Evolutionary conservation across 2,113 vertebrate genomes (phyloP).

Genomic region (Kryptolebias marmoratus): DNA sequence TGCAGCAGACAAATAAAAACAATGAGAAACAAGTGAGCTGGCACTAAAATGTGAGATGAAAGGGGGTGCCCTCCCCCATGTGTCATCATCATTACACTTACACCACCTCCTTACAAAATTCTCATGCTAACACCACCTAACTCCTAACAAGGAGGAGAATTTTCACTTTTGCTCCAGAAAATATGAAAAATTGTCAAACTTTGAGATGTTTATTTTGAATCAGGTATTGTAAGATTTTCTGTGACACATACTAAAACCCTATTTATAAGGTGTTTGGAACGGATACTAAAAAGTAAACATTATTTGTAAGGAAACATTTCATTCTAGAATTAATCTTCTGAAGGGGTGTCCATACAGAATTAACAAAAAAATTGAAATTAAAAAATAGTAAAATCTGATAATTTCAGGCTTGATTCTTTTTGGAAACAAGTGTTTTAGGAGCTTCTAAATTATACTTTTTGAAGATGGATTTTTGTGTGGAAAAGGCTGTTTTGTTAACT

Average conservation of each 20-base stretch:
- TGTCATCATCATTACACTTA: conserved; percentile 58
- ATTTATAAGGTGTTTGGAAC: too few relatives aligned
- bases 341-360: too few relatives aligned
- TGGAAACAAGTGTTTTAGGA: too few relatives aligned
- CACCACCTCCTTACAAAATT: conserved; percentile 44
- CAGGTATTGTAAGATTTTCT: too few relatives aligned
- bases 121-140: conserved; percentile 1
- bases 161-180: neutral
- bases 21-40: conserved; percentile 31
- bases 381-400: too few relatives aligned
- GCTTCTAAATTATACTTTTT: too few relatives aligned
- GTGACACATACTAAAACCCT: too few relatives aligned
- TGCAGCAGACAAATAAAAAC: conserved; percentile 29
- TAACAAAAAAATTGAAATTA: too few relatives aligned
- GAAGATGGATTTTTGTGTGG: too few relatives aligned
- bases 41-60: conserved; percentile 26
- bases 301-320: neutral
- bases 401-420: too few relatives aligned
- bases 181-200: neutral
- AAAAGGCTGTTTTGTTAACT: too few relatives aligned
- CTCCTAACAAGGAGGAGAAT: neutral
- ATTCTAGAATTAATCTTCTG: too few relatives aligned
- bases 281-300: neutral
- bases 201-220: neutral
- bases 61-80: conserved; percentile 33